Evolutionary conservation across 2,888 invertebrate species (phyloP), one percentile per base, ranked within the genome.

Genomic region (Ashinkailepas kermadecensis): DNA sequence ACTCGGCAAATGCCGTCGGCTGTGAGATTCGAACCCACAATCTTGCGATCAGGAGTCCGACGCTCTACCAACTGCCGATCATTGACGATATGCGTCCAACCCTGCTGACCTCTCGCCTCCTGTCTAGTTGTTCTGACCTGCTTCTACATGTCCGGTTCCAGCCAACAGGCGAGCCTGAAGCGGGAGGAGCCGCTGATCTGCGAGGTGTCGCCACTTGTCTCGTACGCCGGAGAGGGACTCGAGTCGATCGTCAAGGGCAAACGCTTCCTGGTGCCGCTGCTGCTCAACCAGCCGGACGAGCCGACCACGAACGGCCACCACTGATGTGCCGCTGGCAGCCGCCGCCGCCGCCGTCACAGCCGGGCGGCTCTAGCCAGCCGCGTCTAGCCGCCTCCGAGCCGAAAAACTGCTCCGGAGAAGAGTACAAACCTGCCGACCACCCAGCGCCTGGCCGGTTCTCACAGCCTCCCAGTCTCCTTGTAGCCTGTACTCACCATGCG

Each of bases 151-250:
- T 21, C 23, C 39, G 54, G 0, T 21, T 65, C 10, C 74, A 74
- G 74, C 11, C 74, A 74, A 54, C 54, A 74, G 74, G 74, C 74
- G 21, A 11, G 56, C 21, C 74, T 56, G 74, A 15, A 56, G 74
- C 56, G 74, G 9, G 56, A 74, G 54, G 56, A 74, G 74, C 54
- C 74, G 10, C 2, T 89, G 57, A 87, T 89, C n/a, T 92, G 95
- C 85, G 99, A 99, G 89, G 93, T 99, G 83, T 97, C 97, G 18
- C 96, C 98, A 0, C 88, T 96, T 8, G 88, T 97, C 7, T 95
- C 96, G 0, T 98, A 97, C 85, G 92, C 92, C 78, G 98, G 98
- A 3, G 98, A 99, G 89, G 93, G 93, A 86, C 89, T 97, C 82
- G 89, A 91, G 81, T 88, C 90, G 8, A 86, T 92, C 64, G 93